phyloP scores from a whole-genome alignment of 2,113 vertebrate genomes.

The Crotophaga sulcirostris region DNA sequence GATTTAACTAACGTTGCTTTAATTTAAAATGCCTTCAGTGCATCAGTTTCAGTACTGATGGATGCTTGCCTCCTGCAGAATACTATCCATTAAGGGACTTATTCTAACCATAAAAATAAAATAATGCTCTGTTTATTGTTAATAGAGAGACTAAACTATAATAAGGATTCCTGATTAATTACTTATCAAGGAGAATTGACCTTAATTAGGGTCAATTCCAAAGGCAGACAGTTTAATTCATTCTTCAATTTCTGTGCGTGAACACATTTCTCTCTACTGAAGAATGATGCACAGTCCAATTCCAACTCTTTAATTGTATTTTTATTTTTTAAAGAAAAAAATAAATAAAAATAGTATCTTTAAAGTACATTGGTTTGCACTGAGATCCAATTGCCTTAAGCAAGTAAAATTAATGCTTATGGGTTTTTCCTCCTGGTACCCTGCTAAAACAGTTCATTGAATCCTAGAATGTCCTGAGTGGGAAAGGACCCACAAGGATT shows the following conservation, averaged over 20 bases:
- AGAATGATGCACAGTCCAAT: not conserved
- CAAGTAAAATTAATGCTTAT: not conserved
- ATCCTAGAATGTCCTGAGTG: no score
- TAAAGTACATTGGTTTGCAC: not conserved
- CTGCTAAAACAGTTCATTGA: not conserved
- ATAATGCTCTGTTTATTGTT: constrained; percentile 10
- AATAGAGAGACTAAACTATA: not conserved
- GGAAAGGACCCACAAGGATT: no score
- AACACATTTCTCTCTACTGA: not conserved
- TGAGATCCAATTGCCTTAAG: not conserved
- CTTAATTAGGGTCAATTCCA: constrained; percentile 74
- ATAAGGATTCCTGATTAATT: constrained; percentile 78
- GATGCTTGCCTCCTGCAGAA: constrained; percentile 51
- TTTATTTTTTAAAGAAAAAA: not conserved
- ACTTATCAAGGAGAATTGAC: constrained; percentile 78
- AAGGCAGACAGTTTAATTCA: constrained; percentile 16
- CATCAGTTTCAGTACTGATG: not conserved
- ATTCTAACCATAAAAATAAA: constrained; percentile 59
- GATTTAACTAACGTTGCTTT: not conserved
- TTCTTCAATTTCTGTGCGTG: not conserved
- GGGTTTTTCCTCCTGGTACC: not conserved
- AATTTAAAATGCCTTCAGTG: not conserved
- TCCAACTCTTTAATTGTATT: not conserved
- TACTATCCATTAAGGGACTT: constrained; percentile 55
- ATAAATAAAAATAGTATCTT: not conserved